Conservation (phyloP, 2,113 vertebrate genomes). For the Micronycteris hirsuta region DNA sequence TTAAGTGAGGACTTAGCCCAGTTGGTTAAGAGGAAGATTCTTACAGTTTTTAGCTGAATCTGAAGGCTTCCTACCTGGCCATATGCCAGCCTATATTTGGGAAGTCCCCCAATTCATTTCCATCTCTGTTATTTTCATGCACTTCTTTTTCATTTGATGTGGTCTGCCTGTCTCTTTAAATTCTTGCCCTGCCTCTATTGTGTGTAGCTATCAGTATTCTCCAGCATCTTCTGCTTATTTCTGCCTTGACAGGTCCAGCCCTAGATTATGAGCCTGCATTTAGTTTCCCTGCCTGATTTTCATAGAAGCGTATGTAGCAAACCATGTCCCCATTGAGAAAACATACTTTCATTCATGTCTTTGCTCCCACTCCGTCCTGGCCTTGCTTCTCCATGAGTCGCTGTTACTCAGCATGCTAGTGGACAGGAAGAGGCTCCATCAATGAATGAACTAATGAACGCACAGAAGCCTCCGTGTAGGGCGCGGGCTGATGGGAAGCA, state of each 20-base stretch:
- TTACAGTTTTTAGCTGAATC: background rate
- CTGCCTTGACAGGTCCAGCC: background rate
- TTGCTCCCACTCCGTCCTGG: background rate
- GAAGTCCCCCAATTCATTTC: background rate
- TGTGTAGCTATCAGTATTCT: background rate
- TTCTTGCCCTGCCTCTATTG: background rate
- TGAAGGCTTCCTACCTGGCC: background rate
- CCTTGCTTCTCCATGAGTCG: conserved; percentile 41
- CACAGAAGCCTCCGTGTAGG: background rate
- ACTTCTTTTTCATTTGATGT: background rate
- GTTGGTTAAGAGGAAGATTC: background rate
- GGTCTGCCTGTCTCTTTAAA: conserved; percentile 28
- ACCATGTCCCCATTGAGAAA: conserved; percentile 49
- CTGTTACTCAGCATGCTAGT: conserved; percentile 28
- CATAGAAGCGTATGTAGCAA: background rate
- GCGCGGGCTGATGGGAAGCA: background rate
- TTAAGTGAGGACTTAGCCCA: background rate
- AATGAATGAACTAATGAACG: conserved; percentile 62
- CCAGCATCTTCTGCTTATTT: conserved; percentile 10
- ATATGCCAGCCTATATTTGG: background rate
- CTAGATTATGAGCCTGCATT: conserved; percentile 24
- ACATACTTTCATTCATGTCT: conserved; percentile 31
- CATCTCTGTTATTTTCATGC: background rate
- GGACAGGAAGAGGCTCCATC: conserved; percentile 17
- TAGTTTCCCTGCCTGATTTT: conserved; percentile 7